phyloP scores from a whole-genome alignment of 2,888 invertebrate genomes.

The Eudemis profundana region DNA sequence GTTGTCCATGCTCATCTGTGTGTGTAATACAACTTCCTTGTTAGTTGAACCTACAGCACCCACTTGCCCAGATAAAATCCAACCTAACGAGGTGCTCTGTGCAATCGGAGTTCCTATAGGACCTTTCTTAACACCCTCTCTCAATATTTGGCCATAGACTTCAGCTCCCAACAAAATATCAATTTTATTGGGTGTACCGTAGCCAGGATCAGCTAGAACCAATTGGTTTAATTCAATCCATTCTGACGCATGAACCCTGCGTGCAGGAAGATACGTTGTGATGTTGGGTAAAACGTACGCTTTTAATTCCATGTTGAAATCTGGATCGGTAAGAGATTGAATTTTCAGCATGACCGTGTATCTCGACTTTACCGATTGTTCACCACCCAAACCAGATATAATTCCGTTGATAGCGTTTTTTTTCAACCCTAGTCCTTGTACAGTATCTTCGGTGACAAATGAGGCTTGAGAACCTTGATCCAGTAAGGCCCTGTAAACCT shows the following conservation, averaged over 20 bases:
- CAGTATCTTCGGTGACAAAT: conserved; percentile 51
- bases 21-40: conserved; percentile 32
- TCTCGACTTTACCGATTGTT: conserved; percentile 27
- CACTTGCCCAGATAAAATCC: conserved; percentile 47
- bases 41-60: neutral
- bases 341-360: neutral
- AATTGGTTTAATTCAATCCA: neutral
- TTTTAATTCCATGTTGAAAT: neutral
- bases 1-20: conserved; percentile 31
- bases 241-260: neutral
- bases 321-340: neutral
- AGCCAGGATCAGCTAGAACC: conserved; percentile 36
- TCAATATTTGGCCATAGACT: conserved; percentile 39
- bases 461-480: too few species aligned
- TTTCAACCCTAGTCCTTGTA: conserved; percentile 47
- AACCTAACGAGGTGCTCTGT: conserved; percentile 46
- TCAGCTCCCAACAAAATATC: conserved; percentile 43
- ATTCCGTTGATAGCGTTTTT: conserved; percentile 41
- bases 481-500: conserved; percentile 48
- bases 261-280: neutral
- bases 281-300: conserved; percentile 3
- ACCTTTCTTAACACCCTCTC: conserved; percentile 43
- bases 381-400: conserved; percentile 47
- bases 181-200: conserved; percentile 40
- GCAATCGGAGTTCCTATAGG: conserved; percentile 41